Conservation (phyloP, 1,140 invertebrate species). For the Drosophila ogumai region DNA sequence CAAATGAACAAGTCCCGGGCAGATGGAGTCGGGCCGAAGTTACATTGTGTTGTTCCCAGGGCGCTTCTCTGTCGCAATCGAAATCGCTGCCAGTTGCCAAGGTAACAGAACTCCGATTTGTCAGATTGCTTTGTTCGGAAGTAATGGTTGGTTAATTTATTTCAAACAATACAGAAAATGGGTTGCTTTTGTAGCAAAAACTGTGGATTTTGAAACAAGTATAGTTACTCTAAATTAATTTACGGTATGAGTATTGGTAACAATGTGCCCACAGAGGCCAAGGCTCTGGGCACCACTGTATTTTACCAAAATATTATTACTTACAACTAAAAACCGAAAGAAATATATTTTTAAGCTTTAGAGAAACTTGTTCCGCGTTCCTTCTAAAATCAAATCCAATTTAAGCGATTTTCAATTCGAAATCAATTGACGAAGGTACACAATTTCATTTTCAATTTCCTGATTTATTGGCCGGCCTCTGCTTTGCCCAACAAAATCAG, state of each 20-base stretch:
- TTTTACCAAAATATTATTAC: background rate
- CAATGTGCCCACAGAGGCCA: background rate
- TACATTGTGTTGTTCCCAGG: constrained; percentile 37
- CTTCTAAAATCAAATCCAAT: background rate
- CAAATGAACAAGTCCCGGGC: constrained; percentile 36
- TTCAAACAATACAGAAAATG: background rate
- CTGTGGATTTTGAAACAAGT: background rate
- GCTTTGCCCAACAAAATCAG: constrained; percentile 36
- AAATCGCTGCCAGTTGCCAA: constrained; percentile 13
- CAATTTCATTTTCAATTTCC: constrained; percentile 33
- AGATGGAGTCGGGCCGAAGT: constrained; percentile 28
- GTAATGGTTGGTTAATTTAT: background rate
- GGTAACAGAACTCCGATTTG: constrained; percentile 26
- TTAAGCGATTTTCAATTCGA: constrained; percentile 2
- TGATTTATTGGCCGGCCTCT: constrained; percentile 21
- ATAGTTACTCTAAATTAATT: background rate
- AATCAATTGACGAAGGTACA: constrained; percentile 7
- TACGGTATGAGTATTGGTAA: no score
- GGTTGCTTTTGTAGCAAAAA: background rate
- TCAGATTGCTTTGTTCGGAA: constrained; percentile 24
- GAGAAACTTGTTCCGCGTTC: constrained; percentile 1
- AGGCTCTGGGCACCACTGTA: background rate
- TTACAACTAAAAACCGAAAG: background rate
- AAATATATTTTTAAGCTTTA: background rate
- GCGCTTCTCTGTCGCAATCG: constrained; percentile 17